Evolutionary conservation across 2,797 vertebrate genomes (phyloP).

Genomic region (Diglossa cyanea): DNA sequence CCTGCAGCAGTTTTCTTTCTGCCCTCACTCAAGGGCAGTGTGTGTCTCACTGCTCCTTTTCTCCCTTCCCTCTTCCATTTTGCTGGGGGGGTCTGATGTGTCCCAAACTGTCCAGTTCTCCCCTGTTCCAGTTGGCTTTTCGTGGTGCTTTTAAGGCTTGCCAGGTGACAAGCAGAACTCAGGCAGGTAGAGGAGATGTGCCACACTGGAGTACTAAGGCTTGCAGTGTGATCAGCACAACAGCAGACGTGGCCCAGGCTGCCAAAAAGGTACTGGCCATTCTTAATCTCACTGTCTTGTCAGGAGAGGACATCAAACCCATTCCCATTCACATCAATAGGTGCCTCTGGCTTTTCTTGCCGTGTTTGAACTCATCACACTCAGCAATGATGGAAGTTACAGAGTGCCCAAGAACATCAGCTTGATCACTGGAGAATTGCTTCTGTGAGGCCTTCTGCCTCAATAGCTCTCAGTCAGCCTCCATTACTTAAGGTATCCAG

Average conservation of each 20-base stretch:
- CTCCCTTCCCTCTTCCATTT: neutral
- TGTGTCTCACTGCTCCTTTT: neutral
- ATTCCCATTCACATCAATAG: neutral
- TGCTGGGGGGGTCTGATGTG: neutral
- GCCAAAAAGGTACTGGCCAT: neutral
- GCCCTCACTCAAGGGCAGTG: fast-evolving
- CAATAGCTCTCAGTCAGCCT: neutral
- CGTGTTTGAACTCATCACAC: neutral
- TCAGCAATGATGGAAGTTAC: neutral
- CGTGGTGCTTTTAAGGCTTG: neutral
- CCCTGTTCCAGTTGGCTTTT: neutral
- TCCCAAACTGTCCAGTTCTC: neutral
- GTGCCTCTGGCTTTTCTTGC: neutral
- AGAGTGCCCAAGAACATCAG: neutral
- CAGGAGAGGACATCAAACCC: neutral
- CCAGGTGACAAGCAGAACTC: neutral
- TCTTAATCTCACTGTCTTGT: neutral
- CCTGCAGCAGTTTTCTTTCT: neutral
- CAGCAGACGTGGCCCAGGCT: neutral
- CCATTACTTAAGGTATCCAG: neutral
- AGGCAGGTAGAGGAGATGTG: neutral
- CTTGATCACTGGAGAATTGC: neutral
- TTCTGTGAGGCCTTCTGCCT: neutral
- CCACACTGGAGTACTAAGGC: neutral
- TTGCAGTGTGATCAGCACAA: neutral